phyloP scores from a whole-genome alignment of 1,140 invertebrate genomes.

The Acromyrmex echinatior region DNA sequence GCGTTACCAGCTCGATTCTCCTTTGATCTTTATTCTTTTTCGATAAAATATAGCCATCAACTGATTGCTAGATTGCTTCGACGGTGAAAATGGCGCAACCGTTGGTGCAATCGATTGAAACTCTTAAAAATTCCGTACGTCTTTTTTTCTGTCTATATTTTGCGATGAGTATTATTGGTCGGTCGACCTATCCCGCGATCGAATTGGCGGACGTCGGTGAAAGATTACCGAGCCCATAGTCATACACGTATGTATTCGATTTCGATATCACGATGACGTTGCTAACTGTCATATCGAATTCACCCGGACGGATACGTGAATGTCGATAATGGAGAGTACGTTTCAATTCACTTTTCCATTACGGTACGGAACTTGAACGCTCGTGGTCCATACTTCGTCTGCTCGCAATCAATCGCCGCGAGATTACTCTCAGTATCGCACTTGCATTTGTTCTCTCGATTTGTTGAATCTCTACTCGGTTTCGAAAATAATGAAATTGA shows the following conservation, averaged over 20 bases:
- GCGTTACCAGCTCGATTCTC: neutral
- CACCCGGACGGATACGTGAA: slow-evolving; percentile 43
- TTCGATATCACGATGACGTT: slow-evolving; percentile 61
- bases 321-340: slow-evolving; percentile 59
- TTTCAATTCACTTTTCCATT: slow-evolving; percentile 64
- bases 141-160: slow-evolving; percentile 49
- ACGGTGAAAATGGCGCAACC: slow-evolving; percentile 8
- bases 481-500: neutral
- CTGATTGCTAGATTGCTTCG: neutral
- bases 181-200: slow-evolving; percentile 24
- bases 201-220: slow-evolving; percentile 48
- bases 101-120: neutral
- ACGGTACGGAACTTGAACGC: slow-evolving; percentile 38
- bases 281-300: slow-evolving; percentile 64
- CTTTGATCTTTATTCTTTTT: slow-evolving; percentile 18
- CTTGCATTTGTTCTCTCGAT: slow-evolving; percentile 21
- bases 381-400: slow-evolving; percentile 22
- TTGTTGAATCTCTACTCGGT: slow-evolving; percentile 25
- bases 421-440: slow-evolving; percentile 40
- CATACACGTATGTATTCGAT: slow-evolving; percentile 53
- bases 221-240: slow-evolving; percentile 42
- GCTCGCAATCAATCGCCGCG: slow-evolving; percentile 39
- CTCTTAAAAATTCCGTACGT: slow-evolving; percentile 37
- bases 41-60: neutral
- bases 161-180: slow-evolving; percentile 49